Conservation (phyloP, 2,113 vertebrate species). For the Rhea americana region DNA sequence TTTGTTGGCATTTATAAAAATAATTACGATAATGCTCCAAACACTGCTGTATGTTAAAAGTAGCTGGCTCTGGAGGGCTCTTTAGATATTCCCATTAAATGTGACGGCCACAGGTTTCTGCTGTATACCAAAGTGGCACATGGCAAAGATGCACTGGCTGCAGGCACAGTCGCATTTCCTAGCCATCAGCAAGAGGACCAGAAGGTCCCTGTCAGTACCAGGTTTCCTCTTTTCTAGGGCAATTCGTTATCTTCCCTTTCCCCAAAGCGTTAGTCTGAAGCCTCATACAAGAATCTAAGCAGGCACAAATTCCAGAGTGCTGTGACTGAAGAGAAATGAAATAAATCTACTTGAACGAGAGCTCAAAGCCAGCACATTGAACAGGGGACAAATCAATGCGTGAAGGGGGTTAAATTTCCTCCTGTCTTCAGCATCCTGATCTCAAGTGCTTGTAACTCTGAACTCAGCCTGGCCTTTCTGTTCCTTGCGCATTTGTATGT, state of each 20-base stretch:
- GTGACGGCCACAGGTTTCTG: fast-evolving
- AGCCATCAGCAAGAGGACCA: background rate
- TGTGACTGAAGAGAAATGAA: background rate
- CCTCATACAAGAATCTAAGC: background rate
- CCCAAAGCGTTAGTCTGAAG: background rate
- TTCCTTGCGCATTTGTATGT: no score
- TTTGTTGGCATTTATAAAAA: background rate
- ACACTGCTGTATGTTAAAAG: background rate
- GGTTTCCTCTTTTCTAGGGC: background rate
- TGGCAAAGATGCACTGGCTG: background rate
- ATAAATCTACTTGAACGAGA: background rate
- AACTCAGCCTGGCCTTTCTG: background rate
- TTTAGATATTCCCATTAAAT: background rate
- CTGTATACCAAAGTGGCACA: fast-evolving
- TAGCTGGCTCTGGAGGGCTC: background rate
- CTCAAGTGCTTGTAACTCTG: background rate
- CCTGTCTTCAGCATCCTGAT: no score
- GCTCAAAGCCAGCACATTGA: background rate
- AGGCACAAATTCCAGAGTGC: background rate
- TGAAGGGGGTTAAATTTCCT: background rate
- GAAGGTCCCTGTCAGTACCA: no score
- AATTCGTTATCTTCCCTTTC: background rate
- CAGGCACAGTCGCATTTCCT: background rate
- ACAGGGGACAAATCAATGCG: background rate
- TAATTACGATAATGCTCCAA: fast-evolving